Conservation (phyloP, 2,113 vertebrate genomes). For the Ammodramus savannarum region DNA sequence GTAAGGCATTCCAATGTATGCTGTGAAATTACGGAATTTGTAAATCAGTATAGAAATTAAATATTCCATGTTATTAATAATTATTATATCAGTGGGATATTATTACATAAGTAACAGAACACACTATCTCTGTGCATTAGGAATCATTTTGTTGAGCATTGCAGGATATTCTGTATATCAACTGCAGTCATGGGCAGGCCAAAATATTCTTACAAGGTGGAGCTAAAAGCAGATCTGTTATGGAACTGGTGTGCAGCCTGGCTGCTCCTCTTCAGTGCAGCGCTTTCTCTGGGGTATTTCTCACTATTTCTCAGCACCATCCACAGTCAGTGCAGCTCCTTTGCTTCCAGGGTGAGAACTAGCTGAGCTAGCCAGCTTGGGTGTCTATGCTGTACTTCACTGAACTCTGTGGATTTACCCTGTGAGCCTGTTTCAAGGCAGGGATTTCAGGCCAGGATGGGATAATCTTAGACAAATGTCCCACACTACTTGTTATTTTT, state of each 20-base stretch:
- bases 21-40: neutral
- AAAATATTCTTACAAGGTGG: neutral
- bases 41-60: neutral
- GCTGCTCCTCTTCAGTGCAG: neutral
- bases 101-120: neutral
- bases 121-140: neutral
- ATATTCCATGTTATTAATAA: neutral
- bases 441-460: neutral
- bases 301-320: neutral
- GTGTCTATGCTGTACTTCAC: fast-evolving
- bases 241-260: neutral
- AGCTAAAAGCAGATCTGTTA: neutral
- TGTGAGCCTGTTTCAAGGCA: neutral
- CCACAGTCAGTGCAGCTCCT: neutral
- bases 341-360: neutral
- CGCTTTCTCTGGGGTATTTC: neutral
- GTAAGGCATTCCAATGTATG: neutral
- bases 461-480: neutral
- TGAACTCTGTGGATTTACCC: neutral
- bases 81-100: neutral
- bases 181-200: neutral
- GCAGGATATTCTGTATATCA: neutral
- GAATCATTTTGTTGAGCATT: neutral
- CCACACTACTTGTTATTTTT: neutral
- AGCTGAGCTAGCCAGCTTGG: neutral